phyloP scores from a whole-genome alignment of 2,113 vertebrate species.

The Semicossyphus pulcher region DNA sequence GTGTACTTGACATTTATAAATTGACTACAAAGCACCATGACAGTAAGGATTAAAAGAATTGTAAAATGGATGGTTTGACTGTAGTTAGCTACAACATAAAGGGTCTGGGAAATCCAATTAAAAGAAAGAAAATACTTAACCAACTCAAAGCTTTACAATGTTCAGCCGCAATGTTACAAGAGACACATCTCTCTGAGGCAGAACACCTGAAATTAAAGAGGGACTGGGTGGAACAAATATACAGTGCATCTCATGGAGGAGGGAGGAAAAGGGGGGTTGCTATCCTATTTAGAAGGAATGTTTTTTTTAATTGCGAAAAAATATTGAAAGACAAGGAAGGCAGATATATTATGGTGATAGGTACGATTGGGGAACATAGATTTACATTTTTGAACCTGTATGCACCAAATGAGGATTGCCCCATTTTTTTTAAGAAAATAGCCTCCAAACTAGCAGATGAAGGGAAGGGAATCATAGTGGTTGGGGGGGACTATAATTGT shows the following conservation, averaged over 20 bases:
- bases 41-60: neutral
- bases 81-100: slow-evolving; percentile 14
- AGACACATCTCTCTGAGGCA: slow-evolving; percentile 5
- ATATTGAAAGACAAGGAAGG: slow-evolving; percentile 13
- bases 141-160: slow-evolving; percentile 6
- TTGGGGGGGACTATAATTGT: slow-evolving; percentile 9
- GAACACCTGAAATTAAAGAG: slow-evolving; percentile 20
- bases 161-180: slow-evolving; percentile 5
- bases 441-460: neutral
- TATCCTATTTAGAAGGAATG: neutral
- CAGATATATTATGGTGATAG: slow-evolving; percentile 14
- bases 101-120: slow-evolving; percentile 10
- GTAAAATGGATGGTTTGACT: neutral
- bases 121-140: slow-evolving; percentile 18
- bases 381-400: slow-evolving; percentile 11
- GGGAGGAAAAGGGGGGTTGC: slow-evolving; percentile 23
- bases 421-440: neutral
- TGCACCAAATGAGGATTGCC: slow-evolving; percentile 16
- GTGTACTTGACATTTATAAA: neutral
- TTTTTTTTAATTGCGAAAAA: slow-evolving; percentile 21
- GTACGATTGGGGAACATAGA: neutral
- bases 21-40: neutral
- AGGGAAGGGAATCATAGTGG: neutral
- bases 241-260: slow-evolving; percentile 9
- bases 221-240: slow-evolving; percentile 9